Percentiles rank a stretch among this genome's conserved stretches.
phyloP scores from a whole-genome alignment of 2,888 invertebrate genomes.

The Sipha maydis region DNA sequence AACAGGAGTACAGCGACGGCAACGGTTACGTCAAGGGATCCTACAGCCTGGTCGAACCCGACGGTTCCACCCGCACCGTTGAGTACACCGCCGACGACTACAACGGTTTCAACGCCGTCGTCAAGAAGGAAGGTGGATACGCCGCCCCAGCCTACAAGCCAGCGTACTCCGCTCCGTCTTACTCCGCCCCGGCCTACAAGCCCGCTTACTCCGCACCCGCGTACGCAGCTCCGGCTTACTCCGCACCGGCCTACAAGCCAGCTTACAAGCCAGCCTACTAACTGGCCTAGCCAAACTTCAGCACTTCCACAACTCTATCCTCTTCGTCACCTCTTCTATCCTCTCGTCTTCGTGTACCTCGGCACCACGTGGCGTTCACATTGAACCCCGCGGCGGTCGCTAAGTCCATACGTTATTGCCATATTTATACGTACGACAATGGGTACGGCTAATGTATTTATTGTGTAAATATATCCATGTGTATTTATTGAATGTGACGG shows the following conservation, averaged over 20 bases:
- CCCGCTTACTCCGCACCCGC: background rate
- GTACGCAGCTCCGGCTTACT: background rate
- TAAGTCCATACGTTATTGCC: conserved; percentile 41
- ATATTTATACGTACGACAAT: conserved; percentile 38
- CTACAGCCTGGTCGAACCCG: conserved; percentile 66
- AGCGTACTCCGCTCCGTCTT: conserved; percentile 22
- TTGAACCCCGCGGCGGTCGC: conserved; percentile 17
- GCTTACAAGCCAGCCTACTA: conserved; percentile 57
- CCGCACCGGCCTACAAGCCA: conserved; percentile 60
- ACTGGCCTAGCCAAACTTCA: conserved; percentile 9
- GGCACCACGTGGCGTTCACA: conserved; percentile 45
- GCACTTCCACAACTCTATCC: background rate
- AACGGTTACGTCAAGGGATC: conserved; percentile 67
- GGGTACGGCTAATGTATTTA: conserved; percentile 52
- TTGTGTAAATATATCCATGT: conserved; percentile 45
- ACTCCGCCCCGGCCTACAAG: conserved; percentile 7
- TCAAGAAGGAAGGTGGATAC: conserved; percentile 55
- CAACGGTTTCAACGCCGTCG: conserved; percentile 58
- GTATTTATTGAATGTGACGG: conserved; percentile 30
- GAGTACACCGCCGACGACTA: conserved; percentile 70
- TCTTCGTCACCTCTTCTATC: conserved; percentile 29
- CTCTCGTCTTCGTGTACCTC: conserved; percentile 31
- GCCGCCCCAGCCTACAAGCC: conserved; percentile 60
- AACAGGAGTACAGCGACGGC: conserved; percentile 69
- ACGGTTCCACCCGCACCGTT: conserved; percentile 79